Base-by-base conservation (phyloP, 1,140 invertebrate species). In the Drosophila rhopaloa region DNA sequence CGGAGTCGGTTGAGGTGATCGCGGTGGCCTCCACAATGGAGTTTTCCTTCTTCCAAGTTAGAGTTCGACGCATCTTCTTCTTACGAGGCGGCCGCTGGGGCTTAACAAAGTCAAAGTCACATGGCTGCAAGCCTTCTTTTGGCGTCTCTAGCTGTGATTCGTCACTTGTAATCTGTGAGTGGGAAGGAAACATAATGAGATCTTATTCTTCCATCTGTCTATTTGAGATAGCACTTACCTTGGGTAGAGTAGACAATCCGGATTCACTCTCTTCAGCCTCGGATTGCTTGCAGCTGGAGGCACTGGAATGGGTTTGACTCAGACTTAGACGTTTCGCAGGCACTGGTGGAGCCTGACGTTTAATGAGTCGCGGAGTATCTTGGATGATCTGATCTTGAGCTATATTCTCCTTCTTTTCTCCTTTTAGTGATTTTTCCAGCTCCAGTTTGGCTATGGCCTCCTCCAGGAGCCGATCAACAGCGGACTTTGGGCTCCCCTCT, bases 21-120 rank as follows among this genome's bases (percentile, higher is more conserved):
- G 70, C 58, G 47, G 79, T 82, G n/a, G 82, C 74, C 50, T 92
- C 91, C 13, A 91, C 76, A 58, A 89, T 81, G 0, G 90, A 89
- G 50, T 80, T 86, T 14, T 92, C 91, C 57, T 91, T 92, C 43
- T 91, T 91, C 90, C 90, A 92, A 35, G 81, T 86, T 5, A 92
- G 55, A 7, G 81, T 90, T 29, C 90, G 90, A 3, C 91, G 86
- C 77, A 91, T 77, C 61, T 91, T 91, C 88, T 92, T 92, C 63
- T 90, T 91, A n/a, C 90, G 90, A n/a, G 79, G 74, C 6, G 83
- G 83, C 4, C 88, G 77, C 47, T 79, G 58, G 0, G 90, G 86
- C 37, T 89, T 89, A 2, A 53, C 48, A 50, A 86, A 83, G 2
- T 90, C 81, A 40, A 88, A 82, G 0, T 90, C 76, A 0, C n/a